A percentile compares a stretch with the other conserved stretches of the same genome.
These are phyloP conservation scores for Apamea crenata DNA, from an alignment of 2,888 invertebrate genomes.

Conservation along the genomic window DNA sequence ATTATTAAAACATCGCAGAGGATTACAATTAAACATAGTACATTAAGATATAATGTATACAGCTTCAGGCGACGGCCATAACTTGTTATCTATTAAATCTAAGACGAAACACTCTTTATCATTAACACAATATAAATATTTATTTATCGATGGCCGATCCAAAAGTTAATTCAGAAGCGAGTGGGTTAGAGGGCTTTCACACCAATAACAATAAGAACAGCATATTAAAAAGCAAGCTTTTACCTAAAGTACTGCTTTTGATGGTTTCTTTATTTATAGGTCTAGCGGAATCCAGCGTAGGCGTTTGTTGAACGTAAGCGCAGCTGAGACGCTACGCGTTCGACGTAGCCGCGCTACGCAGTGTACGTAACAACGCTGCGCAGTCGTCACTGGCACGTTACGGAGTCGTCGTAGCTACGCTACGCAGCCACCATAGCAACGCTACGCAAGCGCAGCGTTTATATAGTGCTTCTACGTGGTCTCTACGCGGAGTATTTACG, in stretches of 20 bases:
- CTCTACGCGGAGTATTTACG: background rate
- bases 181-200: conserved; percentile 69
- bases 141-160: conserved; percentile 79
- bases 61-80: conserved; percentile 75
- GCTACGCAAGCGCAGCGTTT: background rate
- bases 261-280: background rate
- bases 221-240: background rate
- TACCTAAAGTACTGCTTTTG: background rate
- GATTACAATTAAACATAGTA: conserved; percentile 60
- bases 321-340: background rate
- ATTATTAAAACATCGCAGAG: conserved; percentile 37
- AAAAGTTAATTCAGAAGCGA: conserved; percentile 84
- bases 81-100: conserved; percentile 84
- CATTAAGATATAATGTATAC: conserved; percentile 62
- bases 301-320: background rate
- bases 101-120: conserved; percentile 81
- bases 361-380: too few species aligned
- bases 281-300: background rate
- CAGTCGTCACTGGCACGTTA: background rate
- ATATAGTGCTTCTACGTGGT: background rate
- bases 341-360: background rate
- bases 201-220: background rate
- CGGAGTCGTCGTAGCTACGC: too few species aligned
- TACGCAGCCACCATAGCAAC: background rate
- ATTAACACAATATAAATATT: conserved; percentile 88